phyloP scores from a whole-genome alignment of 2,888 invertebrate genomes.

The Aquatica leii region DNA sequence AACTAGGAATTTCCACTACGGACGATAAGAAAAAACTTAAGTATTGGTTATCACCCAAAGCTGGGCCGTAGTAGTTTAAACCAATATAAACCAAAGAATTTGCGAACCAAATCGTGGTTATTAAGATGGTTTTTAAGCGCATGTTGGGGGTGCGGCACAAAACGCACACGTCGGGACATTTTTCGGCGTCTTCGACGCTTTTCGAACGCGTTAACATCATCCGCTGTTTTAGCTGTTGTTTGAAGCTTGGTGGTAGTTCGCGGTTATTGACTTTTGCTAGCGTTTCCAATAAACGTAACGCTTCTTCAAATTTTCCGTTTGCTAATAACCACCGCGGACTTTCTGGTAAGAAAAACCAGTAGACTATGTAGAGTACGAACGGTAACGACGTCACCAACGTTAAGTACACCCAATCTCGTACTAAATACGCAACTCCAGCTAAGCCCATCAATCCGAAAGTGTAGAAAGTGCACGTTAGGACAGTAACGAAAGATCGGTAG shows the following conservation, averaged over 20 bases:
- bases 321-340: slow-evolving; percentile 74
- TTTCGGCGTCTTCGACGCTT: slow-evolving; percentile 64
- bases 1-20: slow-evolving; percentile 88
- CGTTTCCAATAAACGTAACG: slow-evolving; percentile 77
- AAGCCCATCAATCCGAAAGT: slow-evolving; percentile 85
- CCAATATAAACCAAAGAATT: slow-evolving; percentile 94
- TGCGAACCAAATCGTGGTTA: slow-evolving; percentile 91
- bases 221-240: slow-evolving; percentile 75
- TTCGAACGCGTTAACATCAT: slow-evolving; percentile 69
- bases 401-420: slow-evolving; percentile 84
- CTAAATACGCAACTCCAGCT: slow-evolving; percentile 83
- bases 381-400: slow-evolving; percentile 85
- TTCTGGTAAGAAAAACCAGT: slow-evolving; percentile 88
- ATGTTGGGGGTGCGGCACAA: slow-evolving; percentile 87
- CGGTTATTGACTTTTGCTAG: slow-evolving; percentile 82
- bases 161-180: slow-evolving; percentile 68
- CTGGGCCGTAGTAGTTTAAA: slow-evolving; percentile 89
- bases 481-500: slow-evolving; percentile 90
- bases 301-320: slow-evolving; percentile 78
- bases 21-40: slow-evolving; percentile 89
- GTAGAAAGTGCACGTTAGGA: slow-evolving; percentile 91
- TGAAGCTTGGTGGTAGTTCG: slow-evolving; percentile 76
- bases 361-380: slow-evolving; percentile 83
- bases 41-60: slow-evolving; percentile 86
- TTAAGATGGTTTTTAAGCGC: slow-evolving; percentile 84